Evolutionary conservation across 2,113 vertebrate genomes (phyloP), one percentile per base, ranked within the genome.

Genomic region (Labeo catla): DNA sequence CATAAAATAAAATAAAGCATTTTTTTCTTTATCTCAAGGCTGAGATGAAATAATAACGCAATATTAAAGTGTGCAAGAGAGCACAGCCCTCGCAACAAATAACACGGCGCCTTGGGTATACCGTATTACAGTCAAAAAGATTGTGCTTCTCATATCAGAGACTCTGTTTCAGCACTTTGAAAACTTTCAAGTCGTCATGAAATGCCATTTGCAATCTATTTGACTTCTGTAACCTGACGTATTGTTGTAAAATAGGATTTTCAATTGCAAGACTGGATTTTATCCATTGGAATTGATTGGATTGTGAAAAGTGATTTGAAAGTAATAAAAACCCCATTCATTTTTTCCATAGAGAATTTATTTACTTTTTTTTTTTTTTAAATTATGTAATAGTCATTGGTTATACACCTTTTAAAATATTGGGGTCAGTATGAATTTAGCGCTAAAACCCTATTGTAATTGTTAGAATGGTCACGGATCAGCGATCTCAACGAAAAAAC

Each of bases 21-120:
- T 93, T 54, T 68, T 81, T 81, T 54, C 47, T 93, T 81, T 93
- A 94, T 95, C 93, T 94, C 84, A 89, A 90, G 77, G 92, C 94
- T 91, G 91, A 93, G 94, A 94, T 94, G 94, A 95, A 93, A 93
- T 93, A 94, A 95, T 94, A 94, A 92, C 81, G 85, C 91, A 92
- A 94, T 95, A 95, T 96, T 94, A 95, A 94, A 94, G 94, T 92
- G 93, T 91, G 93, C 92, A 91, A 92, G 91, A 91, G 91, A 95
- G 92, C 90, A 91, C 92, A 94, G 93, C 93, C 91, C 91, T 87
- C 87, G 93, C 90, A 92, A 94, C 92, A 94, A 95, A 96, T 95
- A 95, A 94, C 92, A 93, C 90, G 90, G 92, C 87, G 91, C 93
- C 93, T 91, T 84, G 79, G 95, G 95, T 94, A 93, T 88, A 89